phyloP scores from a whole-genome alignment of 2,888 invertebrate species.

The Aporophyla lueneburgensis region DNA sequence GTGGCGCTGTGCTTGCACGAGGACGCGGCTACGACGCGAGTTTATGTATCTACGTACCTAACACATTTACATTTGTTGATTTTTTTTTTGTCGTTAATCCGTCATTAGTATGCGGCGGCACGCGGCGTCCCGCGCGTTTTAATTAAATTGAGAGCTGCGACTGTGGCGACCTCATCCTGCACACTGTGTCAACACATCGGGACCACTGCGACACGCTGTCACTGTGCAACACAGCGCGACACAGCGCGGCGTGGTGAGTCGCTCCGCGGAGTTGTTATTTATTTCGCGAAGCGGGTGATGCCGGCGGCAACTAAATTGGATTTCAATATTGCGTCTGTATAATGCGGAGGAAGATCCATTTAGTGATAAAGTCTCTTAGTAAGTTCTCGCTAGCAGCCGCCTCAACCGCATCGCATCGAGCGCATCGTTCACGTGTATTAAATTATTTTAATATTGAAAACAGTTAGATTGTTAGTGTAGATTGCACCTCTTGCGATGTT shows the following conservation, averaged over 20 bases:
- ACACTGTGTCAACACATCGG: not conserved
- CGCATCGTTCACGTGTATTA: not conserved
- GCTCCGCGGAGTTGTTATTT: constrained; percentile 18
- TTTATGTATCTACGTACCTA: constrained; percentile 35
- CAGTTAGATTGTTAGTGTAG: not conserved
- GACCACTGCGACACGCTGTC: not conserved
- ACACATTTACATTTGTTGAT: constrained; percentile 65
- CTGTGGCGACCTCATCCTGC: not conserved
- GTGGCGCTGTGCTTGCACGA: not conserved
- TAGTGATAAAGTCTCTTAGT: constrained; percentile 50
- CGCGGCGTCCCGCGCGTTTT: constrained; percentile 44
- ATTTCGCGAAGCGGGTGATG: constrained; percentile 14
- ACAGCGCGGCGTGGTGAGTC: not conserved
- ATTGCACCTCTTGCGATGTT: not conserved
- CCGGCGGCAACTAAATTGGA: constrained; percentile 61
- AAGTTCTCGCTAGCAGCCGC: constrained; percentile 24
- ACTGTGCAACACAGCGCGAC: not conserved
- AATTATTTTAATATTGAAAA: no score
- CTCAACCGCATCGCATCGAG: not conserved
- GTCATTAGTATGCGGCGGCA: constrained; percentile 71
- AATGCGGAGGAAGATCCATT: constrained; percentile 53
- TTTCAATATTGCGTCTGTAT: constrained; percentile 63
- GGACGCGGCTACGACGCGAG: constrained; percentile 39
- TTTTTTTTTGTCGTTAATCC: constrained; percentile 68
- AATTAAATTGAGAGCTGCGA: constrained; percentile 64